Conservation (phyloP, 37 sponge, comb jelly and placozoan species). For the Petrosia ficiformis region DNA sequence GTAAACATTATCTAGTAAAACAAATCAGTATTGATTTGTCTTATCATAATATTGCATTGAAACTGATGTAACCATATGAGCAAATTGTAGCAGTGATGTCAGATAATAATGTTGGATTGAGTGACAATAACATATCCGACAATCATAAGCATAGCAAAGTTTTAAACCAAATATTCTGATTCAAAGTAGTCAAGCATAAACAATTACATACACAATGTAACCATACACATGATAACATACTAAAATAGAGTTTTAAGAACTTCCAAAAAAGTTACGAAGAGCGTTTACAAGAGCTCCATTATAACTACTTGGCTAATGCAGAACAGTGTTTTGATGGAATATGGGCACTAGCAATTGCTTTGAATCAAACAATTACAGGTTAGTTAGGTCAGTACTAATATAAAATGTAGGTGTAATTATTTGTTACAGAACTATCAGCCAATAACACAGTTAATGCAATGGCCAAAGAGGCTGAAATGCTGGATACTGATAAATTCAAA, state of each 20-base stretch:
- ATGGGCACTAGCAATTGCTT: slow-evolving; percentile 51
- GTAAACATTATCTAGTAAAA: no score
- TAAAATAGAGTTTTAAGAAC: neutral
- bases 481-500: neutral
- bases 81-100: no score
- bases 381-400: neutral
- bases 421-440: neutral
- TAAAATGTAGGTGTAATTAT: neutral
- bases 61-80: no score
- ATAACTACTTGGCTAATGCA: neutral
- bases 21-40: no score
- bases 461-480: neutral
- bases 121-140: no score
- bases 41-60: no score
- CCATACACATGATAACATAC: no score
- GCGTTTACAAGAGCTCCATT: neutral
- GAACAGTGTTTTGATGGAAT: slow-evolving; percentile 56
- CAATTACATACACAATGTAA: no score
- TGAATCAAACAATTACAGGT: slow-evolving; percentile 36
- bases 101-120: no score
- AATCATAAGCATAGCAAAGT: no score
- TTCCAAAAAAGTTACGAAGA: neutral
- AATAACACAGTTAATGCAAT: slow-evolving; percentile 8
- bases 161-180: no score
- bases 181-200: no score